Conservation (phyloP, 2,888 invertebrate species). For the Melipona beecheii region DNA sequence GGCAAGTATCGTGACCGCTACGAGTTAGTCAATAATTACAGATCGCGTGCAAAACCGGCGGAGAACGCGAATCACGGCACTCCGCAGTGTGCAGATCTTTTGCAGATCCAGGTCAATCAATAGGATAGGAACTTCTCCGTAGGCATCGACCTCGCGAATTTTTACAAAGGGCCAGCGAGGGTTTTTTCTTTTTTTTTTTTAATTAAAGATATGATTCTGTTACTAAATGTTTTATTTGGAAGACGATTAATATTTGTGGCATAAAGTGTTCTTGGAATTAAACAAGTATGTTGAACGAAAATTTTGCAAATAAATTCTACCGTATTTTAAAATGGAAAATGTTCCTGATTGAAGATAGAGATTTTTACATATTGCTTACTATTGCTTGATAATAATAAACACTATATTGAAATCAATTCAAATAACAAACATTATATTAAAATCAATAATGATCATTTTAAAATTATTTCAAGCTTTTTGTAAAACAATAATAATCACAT, state of each 20-base stretch:
- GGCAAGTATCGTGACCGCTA: constrained; percentile 13
- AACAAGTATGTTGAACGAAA: background rate
- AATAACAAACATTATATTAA: too few species aligned
- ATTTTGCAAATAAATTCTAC: background rate
- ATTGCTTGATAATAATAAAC: background rate
- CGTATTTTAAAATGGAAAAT: background rate
- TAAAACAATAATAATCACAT: background rate
- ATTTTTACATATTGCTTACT: background rate
- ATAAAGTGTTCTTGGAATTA: background rate
- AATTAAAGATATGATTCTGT: too few species aligned
- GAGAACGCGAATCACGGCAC: constrained; percentile 43
- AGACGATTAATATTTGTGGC: background rate
- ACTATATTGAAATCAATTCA: too few species aligned
- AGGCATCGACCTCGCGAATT: background rate
- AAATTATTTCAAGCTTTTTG: background rate
- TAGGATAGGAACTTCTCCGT: constrained; percentile 27
- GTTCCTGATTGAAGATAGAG: background rate
- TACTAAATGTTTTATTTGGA: background rate
- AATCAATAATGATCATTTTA: too few species aligned
- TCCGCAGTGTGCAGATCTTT: constrained; percentile 10
- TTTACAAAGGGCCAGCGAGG: background rate
- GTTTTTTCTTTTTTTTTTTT: too few species aligned
- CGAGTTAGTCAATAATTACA: constrained; percentile 49
- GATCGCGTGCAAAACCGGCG: constrained; percentile 53
- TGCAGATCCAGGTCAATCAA: constrained; percentile 64